Conservation (phyloP, 2,888 invertebrate species). For the Stenchaetothrips biformis region DNA sequence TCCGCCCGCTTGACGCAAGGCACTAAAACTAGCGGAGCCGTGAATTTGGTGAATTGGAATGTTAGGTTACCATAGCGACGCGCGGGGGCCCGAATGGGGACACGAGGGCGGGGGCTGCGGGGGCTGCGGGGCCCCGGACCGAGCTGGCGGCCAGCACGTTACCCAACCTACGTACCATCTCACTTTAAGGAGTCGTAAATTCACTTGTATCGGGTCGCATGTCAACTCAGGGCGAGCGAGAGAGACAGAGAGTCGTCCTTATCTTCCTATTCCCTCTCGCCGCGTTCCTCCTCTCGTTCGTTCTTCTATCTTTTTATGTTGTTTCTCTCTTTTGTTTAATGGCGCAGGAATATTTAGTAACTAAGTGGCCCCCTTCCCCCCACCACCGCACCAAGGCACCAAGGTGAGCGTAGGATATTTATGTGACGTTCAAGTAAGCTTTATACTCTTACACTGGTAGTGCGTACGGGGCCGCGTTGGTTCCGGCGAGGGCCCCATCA, state of each 20-base stretch:
- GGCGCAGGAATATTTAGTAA: conserved; percentile 6
- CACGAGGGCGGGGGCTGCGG: not conserved
- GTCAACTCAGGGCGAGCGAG: not conserved
- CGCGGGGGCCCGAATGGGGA: not conserved
- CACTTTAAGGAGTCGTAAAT: conserved; percentile 23
- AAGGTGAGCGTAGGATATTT: not conserved
- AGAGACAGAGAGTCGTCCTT: not conserved
- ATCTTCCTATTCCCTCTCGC: not conserved
- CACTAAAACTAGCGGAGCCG: not conserved
- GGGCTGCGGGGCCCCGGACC: too few species aligned
- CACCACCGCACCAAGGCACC: too few species aligned
- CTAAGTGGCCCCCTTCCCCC: not conserved
- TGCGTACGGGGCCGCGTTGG: not conserved
- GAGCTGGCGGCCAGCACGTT: not conserved
- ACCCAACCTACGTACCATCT: conserved; percentile 23
- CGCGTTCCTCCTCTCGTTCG: too few species aligned
- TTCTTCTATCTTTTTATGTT: not conserved
- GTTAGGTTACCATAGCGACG: not conserved
- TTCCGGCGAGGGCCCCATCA: not conserved
- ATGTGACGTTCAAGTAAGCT: conserved; percentile 7
- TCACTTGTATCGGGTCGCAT: conserved; percentile 18
- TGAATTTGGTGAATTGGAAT: conserved; percentile 25
- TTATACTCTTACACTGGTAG: not conserved
- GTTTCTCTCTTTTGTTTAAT: conserved; percentile 11
- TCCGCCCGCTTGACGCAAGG: not conserved